Base-by-base conservation (phyloP, 53 echinoderm and acorn worm genomes). In the Astropecten irregularis region DNA sequence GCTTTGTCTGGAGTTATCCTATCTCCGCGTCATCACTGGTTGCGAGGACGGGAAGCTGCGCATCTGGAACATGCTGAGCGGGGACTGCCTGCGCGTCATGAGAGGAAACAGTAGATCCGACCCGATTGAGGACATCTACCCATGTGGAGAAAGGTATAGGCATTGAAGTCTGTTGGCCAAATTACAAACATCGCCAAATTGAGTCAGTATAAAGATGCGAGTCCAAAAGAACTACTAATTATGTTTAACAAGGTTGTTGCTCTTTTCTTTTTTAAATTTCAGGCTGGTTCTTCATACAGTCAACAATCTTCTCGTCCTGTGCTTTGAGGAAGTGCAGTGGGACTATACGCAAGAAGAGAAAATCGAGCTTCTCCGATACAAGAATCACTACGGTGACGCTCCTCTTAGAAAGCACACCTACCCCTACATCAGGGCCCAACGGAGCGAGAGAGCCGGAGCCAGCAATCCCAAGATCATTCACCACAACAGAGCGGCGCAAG, bases 251-350 rank as follows among this genome's bases (percentile, higher is more conserved):
- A n/a, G n/a, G n/a, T n/a, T n/a, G n/a, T n/a, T n/a, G n/a, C n/a
- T n/a, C n/a, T n/a, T n/a, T n/a, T n/a, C n/a, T n/a, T n/a, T 21
- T 20, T 63, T 44, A 23, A 20, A 8, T 69, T 66, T 11, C 87
- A 95, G 99, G 52, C 40, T 99, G 56, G 82, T 92, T 22, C 83
- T 99, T n/a, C 88, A 95, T 39, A 99, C 99, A 28, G 86, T 99
- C 54, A 99, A 95, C 81, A 99, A 91, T 52, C 85, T 99, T 0
- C 71, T 95, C 18, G 88, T 99, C n/a, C 73, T 99, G 15, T 92
- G 92, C 85, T 96, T 96, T 90, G 97, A 97, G 74, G 94, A 93
- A 54, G 94, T 97, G 18, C 56, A 91, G 18, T 97, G 97, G 97
- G 90, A 97, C 62, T 97, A 97, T 47, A 81, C 82, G 32, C 94